Percentiles rank a stretch among this genome's conserved stretches.
These are phyloP conservation scores for Hecatera dysodea DNA, from an alignment of 2,888 invertebrate genomes.

Conservation along the genomic window DNA sequence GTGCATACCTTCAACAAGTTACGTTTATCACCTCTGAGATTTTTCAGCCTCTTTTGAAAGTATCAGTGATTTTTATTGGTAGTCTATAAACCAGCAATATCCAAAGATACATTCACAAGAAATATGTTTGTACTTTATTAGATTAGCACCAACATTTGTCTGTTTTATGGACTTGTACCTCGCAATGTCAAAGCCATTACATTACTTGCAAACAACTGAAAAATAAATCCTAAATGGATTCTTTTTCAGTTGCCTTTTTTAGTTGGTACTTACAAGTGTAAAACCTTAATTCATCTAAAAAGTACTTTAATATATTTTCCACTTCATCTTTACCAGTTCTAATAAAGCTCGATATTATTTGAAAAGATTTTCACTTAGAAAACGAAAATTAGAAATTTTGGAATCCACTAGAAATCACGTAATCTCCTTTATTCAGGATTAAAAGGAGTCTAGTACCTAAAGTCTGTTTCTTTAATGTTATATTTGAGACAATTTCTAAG, in stretches of 20 bases:
- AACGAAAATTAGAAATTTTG: constrained; percentile 30
- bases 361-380: constrained; percentile 51
- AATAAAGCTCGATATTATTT: constrained; percentile 44
- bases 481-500: neutral
- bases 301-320: constrained; percentile 38
- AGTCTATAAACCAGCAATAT: neutral
- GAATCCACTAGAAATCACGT: constrained; percentile 30
- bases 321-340: constrained; percentile 35
- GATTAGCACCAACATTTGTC: neutral
- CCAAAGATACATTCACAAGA: neutral
- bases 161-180: constrained; percentile 1
- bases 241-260: too few relatives aligned
- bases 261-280: neutral
- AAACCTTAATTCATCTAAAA: constrained; percentile 37
- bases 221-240: constrained; percentile 21
- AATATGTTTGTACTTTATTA: neutral
- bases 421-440: constrained; percentile 31
- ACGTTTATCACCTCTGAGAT: neutral
- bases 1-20: neutral
- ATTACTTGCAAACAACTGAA: constrained; percentile 24
- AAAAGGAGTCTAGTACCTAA: constrained; percentile 3
- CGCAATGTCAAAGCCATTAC: constrained; percentile 24
- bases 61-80: neutral
- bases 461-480: constrained; percentile 11
- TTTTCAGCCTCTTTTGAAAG: neutral